These are phyloP conservation scores for Harlomillsia oculata DNA, from an alignment of 1,140 invertebrate species.

Conservation along the genomic window DNA sequence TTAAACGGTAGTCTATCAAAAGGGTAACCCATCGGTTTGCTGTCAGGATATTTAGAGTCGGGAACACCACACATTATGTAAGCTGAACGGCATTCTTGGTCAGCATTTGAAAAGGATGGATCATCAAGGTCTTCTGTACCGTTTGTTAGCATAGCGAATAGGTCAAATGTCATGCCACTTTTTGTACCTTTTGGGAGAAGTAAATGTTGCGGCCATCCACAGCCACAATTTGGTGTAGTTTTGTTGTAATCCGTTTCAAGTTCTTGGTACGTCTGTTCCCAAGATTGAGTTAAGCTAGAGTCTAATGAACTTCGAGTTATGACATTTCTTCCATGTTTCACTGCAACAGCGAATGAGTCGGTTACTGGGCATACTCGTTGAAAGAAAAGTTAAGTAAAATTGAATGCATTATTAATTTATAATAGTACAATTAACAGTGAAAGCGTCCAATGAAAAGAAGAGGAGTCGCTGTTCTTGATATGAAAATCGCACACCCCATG, in stretches of 20 bases:
- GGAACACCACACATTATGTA: conserved; percentile 39
- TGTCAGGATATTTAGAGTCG: conserved; percentile 39
- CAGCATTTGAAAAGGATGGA: background rate
- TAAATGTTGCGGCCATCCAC: conserved; percentile 38
- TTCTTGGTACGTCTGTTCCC: background rate
- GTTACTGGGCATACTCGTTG: too few species aligned
- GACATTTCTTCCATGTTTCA: background rate
- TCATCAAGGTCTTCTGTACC: conserved; percentile 1
- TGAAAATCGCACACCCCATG: conserved; percentile 51
- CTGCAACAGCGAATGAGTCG: too few species aligned
- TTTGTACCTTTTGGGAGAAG: conserved; percentile 36
- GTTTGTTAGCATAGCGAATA: conserved; percentile 37
- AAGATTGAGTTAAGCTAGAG: background rate
- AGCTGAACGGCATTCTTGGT: background rate
- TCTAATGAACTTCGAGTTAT: background rate
- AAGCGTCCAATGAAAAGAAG: conserved; percentile 70
- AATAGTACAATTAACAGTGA: conserved; percentile 49
- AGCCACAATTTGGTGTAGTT: conserved; percentile 33
- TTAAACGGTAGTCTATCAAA: conserved; percentile 46
- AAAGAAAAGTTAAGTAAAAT: too few species aligned
- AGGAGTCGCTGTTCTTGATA: conserved; percentile 56
- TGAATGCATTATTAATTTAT: background rate
- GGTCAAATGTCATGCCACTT: conserved; percentile 36
- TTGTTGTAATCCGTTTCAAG: background rate
- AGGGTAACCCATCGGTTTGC: conserved; percentile 53